Conservation (phyloP, 2,113 vertebrate genomes). For the Spea bombifrons region DNA sequence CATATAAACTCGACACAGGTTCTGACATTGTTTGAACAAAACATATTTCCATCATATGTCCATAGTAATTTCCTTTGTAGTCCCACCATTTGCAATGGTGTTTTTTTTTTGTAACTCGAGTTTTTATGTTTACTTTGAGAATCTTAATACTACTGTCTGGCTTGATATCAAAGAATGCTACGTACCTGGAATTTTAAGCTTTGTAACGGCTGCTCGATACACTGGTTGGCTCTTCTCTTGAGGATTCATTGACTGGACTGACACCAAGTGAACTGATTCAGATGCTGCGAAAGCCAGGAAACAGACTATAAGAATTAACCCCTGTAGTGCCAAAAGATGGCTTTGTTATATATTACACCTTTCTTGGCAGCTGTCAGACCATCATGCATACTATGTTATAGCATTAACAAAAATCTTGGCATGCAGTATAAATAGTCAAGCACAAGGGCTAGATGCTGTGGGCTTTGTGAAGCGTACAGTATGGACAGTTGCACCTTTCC, state of each 20-base stretch:
- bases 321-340: too few species aligned
- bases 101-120: neutral
- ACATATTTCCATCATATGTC: slow-evolving; percentile 8
- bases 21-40: neutral
- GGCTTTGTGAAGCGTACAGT: too few species aligned
- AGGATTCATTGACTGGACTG: slow-evolving; percentile 82
- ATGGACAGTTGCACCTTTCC: too few species aligned
- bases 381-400: too few species aligned
- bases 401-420: too few species aligned
- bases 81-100: neutral
- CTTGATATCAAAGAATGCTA: slow-evolving; percentile 35
- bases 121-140: neutral
- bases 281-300: slow-evolving; percentile 72
- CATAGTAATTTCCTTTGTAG: neutral
- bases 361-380: too few species aligned
- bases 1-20: neutral
- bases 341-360: too few species aligned
- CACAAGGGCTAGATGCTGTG: too few species aligned
- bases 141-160: slow-evolving; percentile 13
- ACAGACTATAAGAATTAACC: neutral
- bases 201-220: slow-evolving; percentile 73
- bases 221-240: slow-evolving; percentile 73
- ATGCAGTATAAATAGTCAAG: too few species aligned
- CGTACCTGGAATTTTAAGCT: slow-evolving; percentile 81
- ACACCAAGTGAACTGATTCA: slow-evolving; percentile 94